Evolutionary conservation across 2,888 invertebrate genomes (phyloP).

Genomic region (Oxycera nigricornis): DNA sequence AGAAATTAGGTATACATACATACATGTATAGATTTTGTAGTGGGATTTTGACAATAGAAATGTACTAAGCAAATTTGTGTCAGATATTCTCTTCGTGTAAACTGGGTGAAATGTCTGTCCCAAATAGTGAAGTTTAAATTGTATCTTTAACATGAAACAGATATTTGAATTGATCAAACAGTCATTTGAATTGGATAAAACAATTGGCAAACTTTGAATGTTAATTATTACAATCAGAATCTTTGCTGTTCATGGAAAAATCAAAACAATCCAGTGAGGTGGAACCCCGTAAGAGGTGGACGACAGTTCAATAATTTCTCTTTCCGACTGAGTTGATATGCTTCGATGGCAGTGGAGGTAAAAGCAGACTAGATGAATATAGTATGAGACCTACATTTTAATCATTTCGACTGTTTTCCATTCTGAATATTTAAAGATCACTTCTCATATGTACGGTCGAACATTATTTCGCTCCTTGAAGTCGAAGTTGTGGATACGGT

Average conservation of each 20-base stretch:
- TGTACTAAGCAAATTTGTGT: no score
- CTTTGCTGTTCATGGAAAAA: not conserved
- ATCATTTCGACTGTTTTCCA: not conserved
- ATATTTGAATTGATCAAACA: no score
- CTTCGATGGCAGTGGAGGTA: not conserved
- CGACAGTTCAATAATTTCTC: not conserved
- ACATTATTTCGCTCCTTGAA: not conserved
- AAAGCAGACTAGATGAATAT: not conserved
- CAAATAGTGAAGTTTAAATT: no score
- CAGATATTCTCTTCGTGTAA: no score
- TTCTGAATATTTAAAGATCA: no score
- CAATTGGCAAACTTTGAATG: not conserved
- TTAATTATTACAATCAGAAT: not conserved
- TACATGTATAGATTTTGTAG: no score
- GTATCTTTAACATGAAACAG: no score
- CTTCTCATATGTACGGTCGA: not conserved
- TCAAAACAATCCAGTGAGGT: not conserved
- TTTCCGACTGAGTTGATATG: not conserved
- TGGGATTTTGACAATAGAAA: no score
- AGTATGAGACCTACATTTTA: not conserved
- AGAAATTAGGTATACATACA: no score
- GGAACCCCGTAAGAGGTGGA: not conserved
- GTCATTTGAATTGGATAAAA: not conserved
- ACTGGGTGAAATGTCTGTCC: no score
- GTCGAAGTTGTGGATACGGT: not conserved